Percentiles rank a stretch among this genome's conserved stretches.
Evolutionary conservation across 2,797 vertebrate genomes (phyloP).

Genomic region (Octomys mimax): DNA sequence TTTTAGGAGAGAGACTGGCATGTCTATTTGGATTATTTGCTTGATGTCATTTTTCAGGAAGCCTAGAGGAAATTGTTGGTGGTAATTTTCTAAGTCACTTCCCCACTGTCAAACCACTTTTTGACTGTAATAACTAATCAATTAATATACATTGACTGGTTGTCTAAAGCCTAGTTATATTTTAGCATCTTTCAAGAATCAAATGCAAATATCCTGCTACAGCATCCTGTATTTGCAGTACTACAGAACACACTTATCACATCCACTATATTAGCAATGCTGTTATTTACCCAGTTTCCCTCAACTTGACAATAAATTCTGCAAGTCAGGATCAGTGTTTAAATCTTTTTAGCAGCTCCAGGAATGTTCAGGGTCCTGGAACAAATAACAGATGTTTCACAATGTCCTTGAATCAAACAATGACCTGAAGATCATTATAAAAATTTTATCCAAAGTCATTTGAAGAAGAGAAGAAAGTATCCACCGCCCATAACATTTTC

Average conservation of each 20-base stretch:
- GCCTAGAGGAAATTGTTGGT: neutral
- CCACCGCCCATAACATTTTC: neutral
- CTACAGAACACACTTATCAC: neutral
- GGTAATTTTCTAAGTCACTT: slow-evolving; percentile 11
- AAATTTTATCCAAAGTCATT: slow-evolving; percentile 21
- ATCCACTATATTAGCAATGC: neutral
- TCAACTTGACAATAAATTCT: neutral
- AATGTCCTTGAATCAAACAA: slow-evolving; percentile 28
- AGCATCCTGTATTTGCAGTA: neutral
- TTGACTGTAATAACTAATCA: neutral
- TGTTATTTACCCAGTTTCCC: neutral
- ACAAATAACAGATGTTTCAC: neutral
- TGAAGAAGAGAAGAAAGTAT: slow-evolving; percentile 31
- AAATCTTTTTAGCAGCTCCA: neutral
- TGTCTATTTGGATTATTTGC: slow-evolving; percentile 12
- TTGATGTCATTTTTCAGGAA: neutral
- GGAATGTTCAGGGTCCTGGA: neutral
- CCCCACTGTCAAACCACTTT: neutral
- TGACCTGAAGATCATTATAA: neutral
- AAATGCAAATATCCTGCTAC: neutral
- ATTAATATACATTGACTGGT: neutral
- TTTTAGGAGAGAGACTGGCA: neutral
- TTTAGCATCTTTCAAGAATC: neutral
- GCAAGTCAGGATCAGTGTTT: neutral
- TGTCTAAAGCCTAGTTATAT: slow-evolving; percentile 8